phyloP scores from a whole-genome alignment of 2,113 vertebrate genomes.

The Colistium nudipinnis region DNA sequence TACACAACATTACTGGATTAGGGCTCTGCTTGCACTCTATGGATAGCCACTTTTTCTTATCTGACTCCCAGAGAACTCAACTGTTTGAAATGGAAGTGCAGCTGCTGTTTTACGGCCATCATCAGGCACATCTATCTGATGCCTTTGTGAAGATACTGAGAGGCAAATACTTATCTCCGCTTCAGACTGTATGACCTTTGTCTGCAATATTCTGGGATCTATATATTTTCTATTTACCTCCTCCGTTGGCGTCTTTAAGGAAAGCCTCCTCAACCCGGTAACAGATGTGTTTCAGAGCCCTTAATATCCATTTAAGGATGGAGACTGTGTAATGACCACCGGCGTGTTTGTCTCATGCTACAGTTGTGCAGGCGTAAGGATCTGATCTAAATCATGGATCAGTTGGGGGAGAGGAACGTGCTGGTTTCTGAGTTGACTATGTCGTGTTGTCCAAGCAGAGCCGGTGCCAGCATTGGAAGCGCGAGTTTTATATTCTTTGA shows the following conservation, averaged over 20 bases:
- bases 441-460: conserved; percentile 72
- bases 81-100: conserved; percentile 32
- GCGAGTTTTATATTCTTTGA: conserved; percentile 85
- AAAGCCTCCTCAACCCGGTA: conserved; percentile 69
- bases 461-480: conserved; percentile 82
- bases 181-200: conserved; percentile 31
- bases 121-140: conserved; percentile 26
- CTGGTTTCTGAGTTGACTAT: conserved; percentile 50
- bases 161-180: conserved; percentile 20
- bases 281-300: conserved; percentile 80
- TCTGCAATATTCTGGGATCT: conserved; percentile 39
- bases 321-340: conserved; percentile 76
- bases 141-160: conserved; percentile 8
- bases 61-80: conserved; percentile 53
- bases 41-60: conserved; percentile 50
- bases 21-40: conserved; percentile 76
- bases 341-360: conserved; percentile 77
- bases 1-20: conserved; percentile 77
- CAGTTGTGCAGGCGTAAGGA: conserved; percentile 76
- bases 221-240: not conserved
- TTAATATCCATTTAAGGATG: conserved; percentile 79
- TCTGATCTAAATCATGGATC: conserved; percentile 61
- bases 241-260: conserved; percentile 41
- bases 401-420: conserved; percentile 41
- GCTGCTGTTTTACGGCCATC: conserved; percentile 20